Conservation (phyloP, 2,113 vertebrate species). For the Vulpes vulpes region DNA sequence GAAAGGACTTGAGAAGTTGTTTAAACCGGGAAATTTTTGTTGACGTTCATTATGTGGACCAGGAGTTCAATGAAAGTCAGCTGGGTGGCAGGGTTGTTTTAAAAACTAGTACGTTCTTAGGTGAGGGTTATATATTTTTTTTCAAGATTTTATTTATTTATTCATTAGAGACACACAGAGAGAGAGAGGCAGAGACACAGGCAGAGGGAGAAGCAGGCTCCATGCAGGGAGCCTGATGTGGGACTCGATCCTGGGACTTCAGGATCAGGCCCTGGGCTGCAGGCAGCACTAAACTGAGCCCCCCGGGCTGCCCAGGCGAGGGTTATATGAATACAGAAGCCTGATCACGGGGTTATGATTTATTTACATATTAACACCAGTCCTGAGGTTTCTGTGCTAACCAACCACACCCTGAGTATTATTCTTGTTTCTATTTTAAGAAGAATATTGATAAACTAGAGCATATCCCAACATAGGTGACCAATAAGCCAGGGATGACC, state of each 20-base stretch:
- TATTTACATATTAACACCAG: not conserved
- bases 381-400: not conserved
- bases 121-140: not conserved
- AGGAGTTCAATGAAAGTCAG: not conserved
- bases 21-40: not conserved
- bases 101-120: not conserved
- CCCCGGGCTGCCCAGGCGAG: not conserved
- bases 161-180: too few species aligned
- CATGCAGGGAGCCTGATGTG: too few species aligned
- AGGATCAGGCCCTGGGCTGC: too few species aligned
- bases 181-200: too few species aligned
- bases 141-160: too few species aligned
- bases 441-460: not conserved
- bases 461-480: not conserved
- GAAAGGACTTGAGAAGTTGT: not conserved
- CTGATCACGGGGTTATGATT: not conserved
- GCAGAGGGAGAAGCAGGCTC: too few species aligned
- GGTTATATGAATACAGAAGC: not conserved
- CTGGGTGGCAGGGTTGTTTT: not conserved
- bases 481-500: not conserved
- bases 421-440: slow-evolving; percentile 48
- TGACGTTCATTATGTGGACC: not conserved
- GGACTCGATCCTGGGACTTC: too few species aligned
- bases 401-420: not conserved
- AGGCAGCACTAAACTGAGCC: too few species aligned